phyloP scores from a whole-genome alignment of 53 echinoderm and acorn worm species.

The Henricia sp. region DNA sequence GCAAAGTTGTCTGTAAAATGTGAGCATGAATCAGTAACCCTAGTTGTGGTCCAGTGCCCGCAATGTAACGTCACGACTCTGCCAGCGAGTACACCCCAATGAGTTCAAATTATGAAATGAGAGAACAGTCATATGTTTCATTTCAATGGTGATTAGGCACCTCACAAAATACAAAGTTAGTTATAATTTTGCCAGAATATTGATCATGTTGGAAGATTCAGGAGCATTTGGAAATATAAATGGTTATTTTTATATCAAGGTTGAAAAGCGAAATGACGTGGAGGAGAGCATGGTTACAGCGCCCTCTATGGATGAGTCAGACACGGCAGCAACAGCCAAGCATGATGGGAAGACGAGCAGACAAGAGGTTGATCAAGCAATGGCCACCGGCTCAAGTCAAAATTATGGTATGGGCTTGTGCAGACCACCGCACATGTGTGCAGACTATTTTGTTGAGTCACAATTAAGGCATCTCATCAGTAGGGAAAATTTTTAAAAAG shows the following conservation, averaged over 20 bases:
- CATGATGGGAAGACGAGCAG: not conserved
- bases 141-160: no score
- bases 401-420: slow-evolving; percentile 30
- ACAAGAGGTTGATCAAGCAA: not conserved
- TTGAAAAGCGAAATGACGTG: slow-evolving; percentile 74
- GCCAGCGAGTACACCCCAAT: no score
- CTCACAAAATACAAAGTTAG: not conserved
- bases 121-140: no score
- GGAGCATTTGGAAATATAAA: not conserved
- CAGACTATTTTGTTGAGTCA: no score
- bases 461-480: no score
- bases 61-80: no score
- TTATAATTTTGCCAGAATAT: not conserved
- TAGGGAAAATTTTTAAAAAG: no score
- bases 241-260: not conserved
- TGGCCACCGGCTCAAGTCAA: slow-evolving; percentile 18
- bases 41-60: no score
- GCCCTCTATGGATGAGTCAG: slow-evolving; percentile 38
- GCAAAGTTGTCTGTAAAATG: not conserved
- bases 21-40: no score
- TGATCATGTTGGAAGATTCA: not conserved
- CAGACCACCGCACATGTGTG: no score
- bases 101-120: no score
- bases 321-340: not conserved
- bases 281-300: slow-evolving; percentile 57